Percentiles rank a stretch among this genome's conserved stretches.
phyloP scores from a whole-genome alignment of 2,797 vertebrate species.

The Neopelma chrysocephalum region DNA sequence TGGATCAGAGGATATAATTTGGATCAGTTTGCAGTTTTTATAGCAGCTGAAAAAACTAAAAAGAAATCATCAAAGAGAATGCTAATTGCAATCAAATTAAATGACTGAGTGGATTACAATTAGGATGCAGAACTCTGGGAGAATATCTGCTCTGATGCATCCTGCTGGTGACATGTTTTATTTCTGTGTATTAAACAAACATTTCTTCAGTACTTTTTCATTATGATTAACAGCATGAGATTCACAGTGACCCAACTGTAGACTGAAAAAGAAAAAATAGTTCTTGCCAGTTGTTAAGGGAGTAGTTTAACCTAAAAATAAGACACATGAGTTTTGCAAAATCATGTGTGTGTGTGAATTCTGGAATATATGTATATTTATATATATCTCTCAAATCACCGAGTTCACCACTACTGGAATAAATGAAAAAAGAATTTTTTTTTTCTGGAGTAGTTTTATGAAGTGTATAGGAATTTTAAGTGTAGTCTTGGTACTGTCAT shows the following conservation, averaged over 20 bases:
- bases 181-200: not conserved
- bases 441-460: not conserved
- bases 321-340: not conserved
- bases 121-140: not conserved
- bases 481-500: not conserved
- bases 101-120: not conserved
- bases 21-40: not conserved
- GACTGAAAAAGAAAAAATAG: not conserved
- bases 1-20: not conserved
- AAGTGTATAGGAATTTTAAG: not conserved
- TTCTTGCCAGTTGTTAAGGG: not conserved
- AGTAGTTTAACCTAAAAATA: not conserved
- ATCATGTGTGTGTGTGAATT: not conserved
- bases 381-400: not conserved
- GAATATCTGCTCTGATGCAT: not conserved
- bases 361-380: not conserved
- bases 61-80: not conserved
- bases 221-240: not conserved
- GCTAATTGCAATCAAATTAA: not conserved
- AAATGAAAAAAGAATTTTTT: not conserved
- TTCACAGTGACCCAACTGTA: not conserved
- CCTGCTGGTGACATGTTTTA: not conserved
- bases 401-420: not conserved
- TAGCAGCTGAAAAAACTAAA: not conserved
- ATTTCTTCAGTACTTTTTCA: not conserved